Base-by-base conservation (phyloP, 2,113 vertebrate species). In the Trematomus loennbergii region DNA sequence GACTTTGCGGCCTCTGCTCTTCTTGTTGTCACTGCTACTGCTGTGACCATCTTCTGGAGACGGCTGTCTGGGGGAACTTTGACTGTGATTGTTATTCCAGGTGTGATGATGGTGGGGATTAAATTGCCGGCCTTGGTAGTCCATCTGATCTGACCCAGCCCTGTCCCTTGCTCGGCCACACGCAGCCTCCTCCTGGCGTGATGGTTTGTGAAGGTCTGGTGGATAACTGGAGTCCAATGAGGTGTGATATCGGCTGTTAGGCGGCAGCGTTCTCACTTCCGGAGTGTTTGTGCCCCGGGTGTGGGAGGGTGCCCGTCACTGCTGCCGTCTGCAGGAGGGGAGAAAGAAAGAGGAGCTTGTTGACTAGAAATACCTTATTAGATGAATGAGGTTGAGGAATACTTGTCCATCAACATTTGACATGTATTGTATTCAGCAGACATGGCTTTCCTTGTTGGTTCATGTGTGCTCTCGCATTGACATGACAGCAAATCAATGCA, bases 121-220 rank as follows among this genome's bases (percentile, higher is more conserved):
- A 74, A 92, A 94, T 72, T 91, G 96, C 93, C 94, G 94, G 91
- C 92, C 95, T 91, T 95, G 95, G 94, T 95, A 94, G 87, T 96
- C 92, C 92, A 96, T 96, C 92, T 95, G 95, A 93, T 92, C 94
- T 91, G 95, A 94, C 94, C 85, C 91, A 59, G 87, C 87, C 86
- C 89, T 84, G 90, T 93, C 91, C 83, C 86, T 84, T 95, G 94
- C 92, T 96, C 93, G 94, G 96, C 96, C 96, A 91, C 94, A 87
- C 79, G 43, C 90, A 87, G 92, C 95, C 88, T 97, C 97, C 95
- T 96, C 96, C 90, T 96, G 96, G 91, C 92, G 95, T 95, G 96
- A 97, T 96, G 97, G 94, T 96, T 96, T 96, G 97, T 97, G 97
- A 96, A 97, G 95, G 88, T 98, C 97, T 94, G 96, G 96, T 96